Conservation (phyloP, 1,140 invertebrate species). For the Agraylea sexmaculata region DNA sequence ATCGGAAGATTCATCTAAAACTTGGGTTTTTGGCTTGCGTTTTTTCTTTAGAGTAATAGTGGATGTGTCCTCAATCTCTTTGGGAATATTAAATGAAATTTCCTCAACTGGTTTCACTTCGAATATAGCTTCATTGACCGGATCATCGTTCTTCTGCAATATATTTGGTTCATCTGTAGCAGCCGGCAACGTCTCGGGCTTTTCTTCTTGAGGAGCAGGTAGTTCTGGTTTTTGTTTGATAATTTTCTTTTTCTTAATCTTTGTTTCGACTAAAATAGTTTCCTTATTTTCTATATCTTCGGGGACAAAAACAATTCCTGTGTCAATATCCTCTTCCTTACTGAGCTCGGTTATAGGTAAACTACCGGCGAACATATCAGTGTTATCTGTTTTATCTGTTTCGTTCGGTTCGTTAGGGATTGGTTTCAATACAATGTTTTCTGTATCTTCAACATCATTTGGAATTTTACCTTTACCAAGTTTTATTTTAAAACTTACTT, state of each 20-base stretch:
- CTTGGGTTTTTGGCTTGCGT: slow-evolving; percentile 24
- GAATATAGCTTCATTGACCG: too few relatives aligned
- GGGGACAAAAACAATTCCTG: not conserved
- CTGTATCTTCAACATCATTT: slow-evolving; percentile 24
- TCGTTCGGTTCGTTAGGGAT: slow-evolving; percentile 9
- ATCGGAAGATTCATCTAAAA: slow-evolving; percentile 24
- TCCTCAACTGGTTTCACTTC: too few relatives aligned
- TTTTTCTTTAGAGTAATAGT: slow-evolving; percentile 24
- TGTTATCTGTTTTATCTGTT: slow-evolving; percentile 1
- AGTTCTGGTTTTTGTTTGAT: slow-evolving; percentile 8
- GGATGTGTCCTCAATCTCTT: slow-evolving; percentile 25
- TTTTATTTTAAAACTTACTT: slow-evolving; percentile 20
- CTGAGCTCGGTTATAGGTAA: not conserved
- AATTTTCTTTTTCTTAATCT: slow-evolving; percentile 28
- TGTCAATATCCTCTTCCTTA: not conserved
- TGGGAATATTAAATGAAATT: too few relatives aligned
- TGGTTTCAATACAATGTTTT: slow-evolving; percentile 15
- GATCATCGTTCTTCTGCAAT: too few relatives aligned
- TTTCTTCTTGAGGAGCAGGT: slow-evolving; percentile 22
- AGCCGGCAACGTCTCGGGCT: slow-evolving; percentile 22
- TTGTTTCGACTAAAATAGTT: slow-evolving; percentile 9
- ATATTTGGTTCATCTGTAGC: slow-evolving; percentile 21
- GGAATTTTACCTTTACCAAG: slow-evolving; percentile 35
- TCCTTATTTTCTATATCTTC: not conserved
- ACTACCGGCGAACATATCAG: not conserved